Evolutionary conservation across 1,140 invertebrate species (phyloP), one percentile per base, ranked within the genome.

Genomic region (Globodera ellingtonae): DNA sequence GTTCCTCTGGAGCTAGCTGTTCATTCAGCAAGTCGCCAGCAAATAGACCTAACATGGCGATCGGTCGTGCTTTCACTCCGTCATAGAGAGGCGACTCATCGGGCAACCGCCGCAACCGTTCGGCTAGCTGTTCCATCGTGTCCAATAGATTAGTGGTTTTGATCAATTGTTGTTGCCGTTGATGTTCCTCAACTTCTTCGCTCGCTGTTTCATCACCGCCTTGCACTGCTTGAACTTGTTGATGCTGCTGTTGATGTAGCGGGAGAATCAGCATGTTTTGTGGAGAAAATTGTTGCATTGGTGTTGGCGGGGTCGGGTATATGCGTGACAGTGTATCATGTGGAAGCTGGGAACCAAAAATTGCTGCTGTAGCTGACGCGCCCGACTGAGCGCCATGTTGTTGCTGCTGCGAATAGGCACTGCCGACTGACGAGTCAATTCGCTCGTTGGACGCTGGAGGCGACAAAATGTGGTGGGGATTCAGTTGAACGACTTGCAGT

Each of bases 221-320:
- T 62, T 62, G 56, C 3, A 75, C 35, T 56, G 73, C 44, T 75
- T 75, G 73, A 75, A 75, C 15, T 46, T 75, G 73, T 44, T 56
- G 73, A 0, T 56, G 56, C 15, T 70, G n/a, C 47, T 67, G 75
- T 8, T 77, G 24, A 62, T 79, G 65, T 15, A 59, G 67, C 18
- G 80, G 46, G 35, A 46, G 66, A 4, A 81, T 50, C 21, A 81
- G 65, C 21, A 81, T 82, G 79, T 84, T 84, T 73, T 84, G 81
- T 8, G 83, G 83, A 8, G 84, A 86, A 62, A 86, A 84, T 47
- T 84, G 83, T 56, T 84, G 83, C 82, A 87, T 84, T 18, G 83
- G 83, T 15, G 83, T 84, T 35, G 83, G 83, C 9, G 83, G 83
- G 13, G 83, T 84, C 9, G 83, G 83, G 59, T 84, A 84, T n/a